Conservation (phyloP, 2,888 invertebrate genomes). For the Clanis bilineata region DNA sequence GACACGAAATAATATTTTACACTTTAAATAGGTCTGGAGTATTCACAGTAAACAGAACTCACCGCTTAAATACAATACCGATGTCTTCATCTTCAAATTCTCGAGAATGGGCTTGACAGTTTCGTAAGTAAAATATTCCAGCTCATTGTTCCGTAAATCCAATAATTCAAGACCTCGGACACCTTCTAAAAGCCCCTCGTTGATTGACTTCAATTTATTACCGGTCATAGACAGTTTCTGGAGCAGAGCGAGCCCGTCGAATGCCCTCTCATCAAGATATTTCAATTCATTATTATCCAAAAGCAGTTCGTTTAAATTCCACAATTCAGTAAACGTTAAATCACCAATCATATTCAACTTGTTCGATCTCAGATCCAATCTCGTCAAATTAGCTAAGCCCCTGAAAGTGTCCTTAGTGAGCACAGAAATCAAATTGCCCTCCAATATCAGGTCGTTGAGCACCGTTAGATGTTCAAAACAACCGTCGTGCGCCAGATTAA, state of each 20-base stretch:
- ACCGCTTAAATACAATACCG: constrained; percentile 75
- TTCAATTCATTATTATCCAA: constrained; percentile 87
- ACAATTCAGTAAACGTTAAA: constrained; percentile 90
- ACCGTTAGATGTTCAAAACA: constrained; percentile 89
- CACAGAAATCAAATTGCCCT: constrained; percentile 87
- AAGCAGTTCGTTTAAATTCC: constrained; percentile 86
- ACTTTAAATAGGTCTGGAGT: not conserved
- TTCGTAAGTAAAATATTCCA: constrained; percentile 88
- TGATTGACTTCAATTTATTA: constrained; percentile 88
- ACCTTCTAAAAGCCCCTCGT: constrained; percentile 87
- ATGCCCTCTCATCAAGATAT: constrained; percentile 89
- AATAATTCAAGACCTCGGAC: constrained; percentile 88
- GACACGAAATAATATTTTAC: not conserved
- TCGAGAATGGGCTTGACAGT: constrained; percentile 89
- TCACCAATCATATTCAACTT: constrained; percentile 90
- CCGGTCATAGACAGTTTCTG: constrained; percentile 88
- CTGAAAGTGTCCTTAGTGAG: constrained; percentile 89
- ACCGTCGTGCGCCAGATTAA: constrained; percentile 92
- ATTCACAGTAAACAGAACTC: constrained; percentile 35
- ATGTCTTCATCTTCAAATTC: constrained; percentile 84
- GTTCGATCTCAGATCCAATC: constrained; percentile 89
- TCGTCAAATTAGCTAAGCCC: constrained; percentile 87
- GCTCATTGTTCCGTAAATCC: constrained; percentile 89
- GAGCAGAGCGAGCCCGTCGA: constrained; percentile 88
- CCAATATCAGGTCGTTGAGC: constrained; percentile 90